Conservation (phyloP, 2,888 invertebrate species). For the Pristionchus exspectatus region DNA sequence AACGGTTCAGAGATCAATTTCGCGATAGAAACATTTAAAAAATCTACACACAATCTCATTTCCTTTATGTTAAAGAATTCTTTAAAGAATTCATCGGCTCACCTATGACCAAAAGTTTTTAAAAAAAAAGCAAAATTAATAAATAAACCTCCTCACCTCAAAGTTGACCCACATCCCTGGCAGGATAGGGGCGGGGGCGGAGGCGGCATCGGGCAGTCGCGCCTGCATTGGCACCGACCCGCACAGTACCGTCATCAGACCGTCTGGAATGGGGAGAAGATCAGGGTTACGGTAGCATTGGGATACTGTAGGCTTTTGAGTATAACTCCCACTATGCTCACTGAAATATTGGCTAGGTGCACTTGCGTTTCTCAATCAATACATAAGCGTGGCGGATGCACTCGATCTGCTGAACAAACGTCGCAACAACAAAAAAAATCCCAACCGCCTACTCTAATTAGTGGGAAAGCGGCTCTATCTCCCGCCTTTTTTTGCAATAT, state of each 20-base stretch:
- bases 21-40: no score
- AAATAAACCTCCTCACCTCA: neutral
- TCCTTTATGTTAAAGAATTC: no score
- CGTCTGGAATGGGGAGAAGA: neutral
- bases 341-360: neutral
- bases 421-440: no score
- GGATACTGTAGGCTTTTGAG: neutral
- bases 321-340: neutral
- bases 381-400: neutral
- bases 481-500: no score
- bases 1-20: no score
- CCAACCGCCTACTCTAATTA: no score
- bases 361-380: neutral
- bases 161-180: conserved; percentile 25
- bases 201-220: neutral
- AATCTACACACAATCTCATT: no score
- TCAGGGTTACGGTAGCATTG: neutral
- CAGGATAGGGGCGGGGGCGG: neutral
- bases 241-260: neutral
- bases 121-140: no score
- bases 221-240: neutral
- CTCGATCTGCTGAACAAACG: no score
- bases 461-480: no score
- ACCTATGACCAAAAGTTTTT: no score
- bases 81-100: no score